phyloP scores from a whole-genome alignment of 2,797 vertebrate species.

The Lerista edwardsae region DNA sequence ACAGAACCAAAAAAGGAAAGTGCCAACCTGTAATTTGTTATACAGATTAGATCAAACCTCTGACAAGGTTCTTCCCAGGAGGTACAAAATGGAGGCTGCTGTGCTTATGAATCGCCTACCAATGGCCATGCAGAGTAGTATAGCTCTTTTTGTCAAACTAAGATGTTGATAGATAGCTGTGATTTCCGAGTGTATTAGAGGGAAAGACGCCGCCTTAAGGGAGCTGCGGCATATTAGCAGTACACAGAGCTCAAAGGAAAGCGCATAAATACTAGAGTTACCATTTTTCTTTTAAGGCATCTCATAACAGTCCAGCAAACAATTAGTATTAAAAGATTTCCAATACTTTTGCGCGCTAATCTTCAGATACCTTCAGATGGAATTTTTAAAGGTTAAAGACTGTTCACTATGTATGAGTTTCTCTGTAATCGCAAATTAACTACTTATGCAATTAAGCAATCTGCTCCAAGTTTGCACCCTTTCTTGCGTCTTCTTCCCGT shows the following conservation, averaged over 20 bases:
- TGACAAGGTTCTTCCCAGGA: constrained; percentile 29
- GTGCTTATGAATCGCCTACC: constrained; percentile 47
- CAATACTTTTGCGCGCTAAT: constrained; percentile 32
- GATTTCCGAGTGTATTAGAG: constrained; percentile 21
- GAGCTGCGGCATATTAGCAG: neutral
- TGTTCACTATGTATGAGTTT: constrained; percentile 54
- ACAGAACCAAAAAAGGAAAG: neutral
- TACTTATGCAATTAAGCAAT: constrained; percentile 66
- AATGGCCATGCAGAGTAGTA: constrained; percentile 36
- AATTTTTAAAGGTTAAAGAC: constrained; percentile 67
- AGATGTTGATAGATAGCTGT: constrained; percentile 31
- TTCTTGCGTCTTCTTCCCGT: constrained; percentile 14
- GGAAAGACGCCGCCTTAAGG: constrained; percentile 23
- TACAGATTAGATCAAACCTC: constrained; percentile 41
- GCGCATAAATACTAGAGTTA: constrained; percentile 20
- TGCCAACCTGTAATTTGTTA: constrained; percentile 30
- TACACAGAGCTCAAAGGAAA: constrained; percentile 22
- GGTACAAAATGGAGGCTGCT: constrained; percentile 13
- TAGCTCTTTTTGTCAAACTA: constrained; percentile 32
- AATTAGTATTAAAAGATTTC: constrained; percentile 32
- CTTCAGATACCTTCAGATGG: constrained; percentile 45
- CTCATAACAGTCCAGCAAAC: constrained; percentile 29
- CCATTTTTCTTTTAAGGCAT: neutral
- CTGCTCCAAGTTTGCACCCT: constrained; percentile 52
- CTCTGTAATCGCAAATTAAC: constrained; percentile 58